Evolutionary conservation across 1,140 invertebrate species (phyloP), one percentile per base, ranked within the genome.

Genomic region (Mamestra configurata): DNA sequence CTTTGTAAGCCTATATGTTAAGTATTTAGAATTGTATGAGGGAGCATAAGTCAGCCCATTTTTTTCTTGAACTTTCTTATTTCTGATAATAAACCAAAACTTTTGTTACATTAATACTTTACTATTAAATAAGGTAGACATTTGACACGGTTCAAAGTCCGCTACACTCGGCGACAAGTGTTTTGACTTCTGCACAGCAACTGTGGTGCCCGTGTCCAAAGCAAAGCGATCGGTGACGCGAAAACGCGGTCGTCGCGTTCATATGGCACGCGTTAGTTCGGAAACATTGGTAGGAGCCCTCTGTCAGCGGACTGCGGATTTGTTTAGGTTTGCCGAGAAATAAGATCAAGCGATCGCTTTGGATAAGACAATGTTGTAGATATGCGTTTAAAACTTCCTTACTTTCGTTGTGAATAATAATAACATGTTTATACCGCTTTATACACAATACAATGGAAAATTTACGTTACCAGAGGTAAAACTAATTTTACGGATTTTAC

Each of bases 1-100:
- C 68, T 51, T 51, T 11, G 35, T 49, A 22, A 53, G 22, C 46
- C 61, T 22, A 35, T 68, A 51, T 71, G 15, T 70, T 71, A 31
- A 35, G 27, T n/a, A 35, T 24, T 8, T 51, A 71, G 43, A 35
- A 27, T 22, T 7, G 24, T 51, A 53, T 51, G 24, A 71, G 20
- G 53, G 46, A 71, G 46, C 49, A 27, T 64, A 15, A 35, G 13
- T 70, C 43, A 70, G 22, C 24, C 37, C 8, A 13, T 5, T 49
- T 11, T 68, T 18, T 18, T 64, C 59, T 64, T 61, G 57, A 37
- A 8, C 27, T 15, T n/a, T 27, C 8, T 59, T 18, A 27, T 22
- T 24, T 15, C 64, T 43, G 10, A 4, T 46, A 15, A 64, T 24
- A 8, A 61, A 61, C 11, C 18, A 18, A 61, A 61, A 18, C 22